Conservation (phyloP, 2,113 vertebrate species). For the Oophaga pumilio region DNA sequence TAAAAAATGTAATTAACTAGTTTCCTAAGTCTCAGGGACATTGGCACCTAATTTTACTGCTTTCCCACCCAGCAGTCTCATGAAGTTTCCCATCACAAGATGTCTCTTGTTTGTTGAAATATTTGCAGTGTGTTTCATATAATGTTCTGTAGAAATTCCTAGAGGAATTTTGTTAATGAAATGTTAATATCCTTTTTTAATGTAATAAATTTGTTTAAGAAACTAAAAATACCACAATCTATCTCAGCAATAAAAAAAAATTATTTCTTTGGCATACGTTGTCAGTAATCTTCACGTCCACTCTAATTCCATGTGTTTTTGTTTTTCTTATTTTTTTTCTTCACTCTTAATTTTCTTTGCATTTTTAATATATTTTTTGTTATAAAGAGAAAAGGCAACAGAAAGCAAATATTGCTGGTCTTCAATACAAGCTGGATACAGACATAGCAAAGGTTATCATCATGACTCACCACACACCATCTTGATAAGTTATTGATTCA, state of each 20-base stretch:
- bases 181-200: neutral
- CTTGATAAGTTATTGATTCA: no score
- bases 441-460: no score
- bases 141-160: neutral
- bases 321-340: neutral
- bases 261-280: neutral
- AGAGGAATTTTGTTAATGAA: neutral
- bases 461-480: no score
- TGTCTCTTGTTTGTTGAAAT: neutral
- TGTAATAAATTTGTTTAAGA: neutral
- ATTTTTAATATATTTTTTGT: neutral
- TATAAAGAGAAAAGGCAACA: neutral
- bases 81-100: neutral
- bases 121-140: neutral
- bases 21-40: no score
- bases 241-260: neutral
- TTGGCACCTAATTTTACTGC: no score
- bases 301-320: neutral
- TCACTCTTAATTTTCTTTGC: neutral
- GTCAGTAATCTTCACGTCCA: neutral
- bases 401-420: neutral
- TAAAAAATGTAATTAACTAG: no score
- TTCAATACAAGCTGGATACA: neutral
- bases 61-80: neutral
- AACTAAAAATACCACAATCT: slow-evolving; percentile 1